Evolutionary conservation across 2,113 vertebrate genomes (phyloP), one percentile per base, ranked within the genome.

Genomic region (Nothobranchius furzeri): DNA sequence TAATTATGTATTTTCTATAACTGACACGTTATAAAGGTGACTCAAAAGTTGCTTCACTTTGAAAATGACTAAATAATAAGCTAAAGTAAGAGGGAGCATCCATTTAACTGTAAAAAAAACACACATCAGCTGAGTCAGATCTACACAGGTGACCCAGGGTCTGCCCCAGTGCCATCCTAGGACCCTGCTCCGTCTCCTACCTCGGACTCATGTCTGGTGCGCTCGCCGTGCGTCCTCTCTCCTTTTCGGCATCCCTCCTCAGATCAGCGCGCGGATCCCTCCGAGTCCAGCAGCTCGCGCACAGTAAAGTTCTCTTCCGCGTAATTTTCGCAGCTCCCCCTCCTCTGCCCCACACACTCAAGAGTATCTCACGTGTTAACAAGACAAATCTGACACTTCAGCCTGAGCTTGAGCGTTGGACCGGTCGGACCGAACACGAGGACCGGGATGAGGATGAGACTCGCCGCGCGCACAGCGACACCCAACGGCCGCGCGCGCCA

Each of bases 171-270:
- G 66, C 35, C 70, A 64, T 62, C 73, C 51, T 48, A 35, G 65
- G 30, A 30, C 30, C 30, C 30, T 30, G 30, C 30, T 59, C 65
- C 43, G 48, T 53, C 14, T 69, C 89, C 87, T 88, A 94, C 91
- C 90, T 92, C 89, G 87, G 84, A 92, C 82, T 92, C 92, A 92
- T 92, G 90, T 93, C 91, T 93, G 93, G 87, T 84, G 86, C 76
- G 81, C 76, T 85, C 70, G 68, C 87, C 86, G 86, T 51, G 20
- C 60, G 79, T 76, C 55, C 75, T 58, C 78, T 63, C 81, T 82
- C 76, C 81, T 80, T 65, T 60, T 84, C 86, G 78, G 85, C 85
- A 79, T 87, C 82, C 78, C 79, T 82, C 78, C 68, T 84, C 79
- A 84, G 76, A 88, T 49, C 81, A 40, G 37, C 85, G 75, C 76